Conservation (phyloP, 1,140 invertebrate species). For the Lerema accius region DNA sequence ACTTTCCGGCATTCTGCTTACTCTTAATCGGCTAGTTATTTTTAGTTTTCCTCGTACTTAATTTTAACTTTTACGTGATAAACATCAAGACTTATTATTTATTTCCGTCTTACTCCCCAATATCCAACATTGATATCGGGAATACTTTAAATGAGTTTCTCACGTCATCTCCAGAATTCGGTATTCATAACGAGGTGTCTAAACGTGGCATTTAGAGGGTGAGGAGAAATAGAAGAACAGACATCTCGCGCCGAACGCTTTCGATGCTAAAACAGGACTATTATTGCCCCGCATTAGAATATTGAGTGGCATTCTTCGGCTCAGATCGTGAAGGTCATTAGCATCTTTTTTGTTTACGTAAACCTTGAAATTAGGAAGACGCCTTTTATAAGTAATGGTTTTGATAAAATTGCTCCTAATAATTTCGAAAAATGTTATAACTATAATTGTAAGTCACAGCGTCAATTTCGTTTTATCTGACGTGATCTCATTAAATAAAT, state of each 20-base stretch:
- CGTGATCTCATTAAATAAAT: no score
- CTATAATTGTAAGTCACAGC: no score
- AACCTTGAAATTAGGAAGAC: conserved; percentile 14
- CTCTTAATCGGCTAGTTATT: no score
- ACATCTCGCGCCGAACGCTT: conserved; percentile 43
- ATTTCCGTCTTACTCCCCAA: background rate
- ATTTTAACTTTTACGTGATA: no score
- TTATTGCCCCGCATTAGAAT: conserved; percentile 56
- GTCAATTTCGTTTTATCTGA: no score
- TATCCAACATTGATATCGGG: conserved; percentile 17
- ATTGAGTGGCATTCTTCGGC: conserved; percentile 49
- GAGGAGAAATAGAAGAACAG: conserved; percentile 1
- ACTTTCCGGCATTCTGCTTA: no score
- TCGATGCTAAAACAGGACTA: conserved; percentile 52
- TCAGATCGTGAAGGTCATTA: conserved; percentile 43
- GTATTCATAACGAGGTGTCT: conserved; percentile 12
- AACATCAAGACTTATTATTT: no score
- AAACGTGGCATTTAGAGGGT: background rate
- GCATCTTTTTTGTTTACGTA: conserved; percentile 43
- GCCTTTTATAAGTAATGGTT: no score
- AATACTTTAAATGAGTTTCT: conserved; percentile 4
- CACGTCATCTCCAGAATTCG: conserved; percentile 10
- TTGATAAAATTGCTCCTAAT: no score
- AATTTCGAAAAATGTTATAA: no score
- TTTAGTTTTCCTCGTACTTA: no score